Percentiles rank a stretch among this genome's conserved stretches.
These are phyloP conservation scores for Gymnoscelis rufifasciata DNA, from an alignment of 2,888 invertebrate genomes.

Conservation along the genomic window DNA sequence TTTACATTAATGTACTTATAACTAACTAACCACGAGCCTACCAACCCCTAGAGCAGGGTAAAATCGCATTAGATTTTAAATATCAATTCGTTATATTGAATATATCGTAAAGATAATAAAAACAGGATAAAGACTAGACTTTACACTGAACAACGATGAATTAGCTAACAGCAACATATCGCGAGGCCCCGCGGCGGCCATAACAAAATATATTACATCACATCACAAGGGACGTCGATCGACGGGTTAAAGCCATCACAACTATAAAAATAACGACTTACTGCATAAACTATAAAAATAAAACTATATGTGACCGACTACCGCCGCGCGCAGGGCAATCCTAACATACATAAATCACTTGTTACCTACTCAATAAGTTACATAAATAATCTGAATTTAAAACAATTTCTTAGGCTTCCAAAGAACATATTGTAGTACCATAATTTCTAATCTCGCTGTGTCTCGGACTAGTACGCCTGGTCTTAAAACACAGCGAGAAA, in stretches of 20 bases:
- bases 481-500: conserved; percentile 5
- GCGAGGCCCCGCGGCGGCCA: conserved; percentile 36
- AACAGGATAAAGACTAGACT: conserved; percentile 80
- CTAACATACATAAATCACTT: conserved; percentile 47
- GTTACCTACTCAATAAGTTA: conserved; percentile 76
- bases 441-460: conserved; percentile 28
- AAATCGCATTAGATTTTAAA: conserved; percentile 68
- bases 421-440: conserved; percentile 54
- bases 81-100: conserved; percentile 74
- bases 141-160: conserved; percentile 78
- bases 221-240: conserved; percentile 2
- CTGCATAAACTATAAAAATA: conserved; percentile 35
- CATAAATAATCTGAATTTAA: conserved; percentile 77
- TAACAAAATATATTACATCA: conserved; percentile 28
- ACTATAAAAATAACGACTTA: conserved; percentile 21
- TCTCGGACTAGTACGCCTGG: conserved; percentile 5
- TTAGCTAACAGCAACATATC: conserved; percentile 69
- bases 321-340: conserved; percentile 41
- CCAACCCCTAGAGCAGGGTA: conserved; percentile 52
- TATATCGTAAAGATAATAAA: conserved; percentile 72
- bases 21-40: conserved; percentile 76
- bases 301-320: conserved; percentile 43
- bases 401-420: conserved; percentile 75
- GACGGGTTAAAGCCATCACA: conserved; percentile 19
- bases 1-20: conserved; percentile 75